Base-by-base conservation (phyloP, 2,113 vertebrate species). In the Anhinga anhinga region DNA sequence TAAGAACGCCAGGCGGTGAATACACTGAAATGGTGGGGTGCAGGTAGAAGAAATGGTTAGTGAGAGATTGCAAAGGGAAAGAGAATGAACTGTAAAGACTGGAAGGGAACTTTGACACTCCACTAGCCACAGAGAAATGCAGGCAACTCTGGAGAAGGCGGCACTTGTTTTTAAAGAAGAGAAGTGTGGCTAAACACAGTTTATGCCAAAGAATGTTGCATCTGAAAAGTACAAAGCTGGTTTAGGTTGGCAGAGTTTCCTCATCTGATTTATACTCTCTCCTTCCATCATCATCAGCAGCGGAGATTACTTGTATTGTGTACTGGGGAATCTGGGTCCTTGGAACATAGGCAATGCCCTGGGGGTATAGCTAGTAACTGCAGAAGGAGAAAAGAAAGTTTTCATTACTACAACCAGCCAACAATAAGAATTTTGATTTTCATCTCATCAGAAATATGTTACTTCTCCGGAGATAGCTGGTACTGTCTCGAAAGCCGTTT, bases 231-330 rank as follows among this genome's bases (percentile, higher is more conserved):
- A 17, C 58, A 65, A 76, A 71, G 44, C 53, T 82, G 19, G 34
- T n/a, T 82, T 88, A 80, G 65, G 42, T 34, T 92, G 94, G 65
- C 77, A 91, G 73, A 50, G 36, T 74, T 71, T 87, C 58, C 27
- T 89, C 53, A 15, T 52, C 44, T 81, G 55, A 63, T 93, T 92
- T 63, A 25, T 38, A 6, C 13, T 66, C 59, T 78, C 76, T 53
- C 83, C 71, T 88, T 81, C 70, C 77, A 40, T 38, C 71, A 61
- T 9, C 58, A 32, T 0, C 12, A 29, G 0, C 67, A 63, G 26
- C 3, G 4, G 74, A 56, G 44, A 67, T 82, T 52, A 26, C 44
- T 91, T 40, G 26, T 30, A 10, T 22, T 5, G 0, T 6, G 8
- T n/a, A 4, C 81, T 67, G 65, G 47, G 52, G 36, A 74, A 82